phyloP scores from a whole-genome alignment of 2,797 vertebrate species.

The Onychomys torridus region DNA sequence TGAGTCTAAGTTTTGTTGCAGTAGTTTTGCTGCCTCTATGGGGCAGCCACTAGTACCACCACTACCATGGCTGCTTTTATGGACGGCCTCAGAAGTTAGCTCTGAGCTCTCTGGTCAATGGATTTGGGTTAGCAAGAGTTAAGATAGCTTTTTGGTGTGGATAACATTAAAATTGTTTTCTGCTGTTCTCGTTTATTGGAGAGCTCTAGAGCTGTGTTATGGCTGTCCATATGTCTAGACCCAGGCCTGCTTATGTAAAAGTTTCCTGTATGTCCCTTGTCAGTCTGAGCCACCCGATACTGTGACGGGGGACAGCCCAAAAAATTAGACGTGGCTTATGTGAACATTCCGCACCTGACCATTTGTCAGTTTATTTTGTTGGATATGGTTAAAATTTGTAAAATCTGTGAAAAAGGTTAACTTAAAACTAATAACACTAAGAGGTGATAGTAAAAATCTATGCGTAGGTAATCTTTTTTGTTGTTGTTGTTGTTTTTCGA shows the following conservation, averaged over 20 bases:
- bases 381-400: not conserved
- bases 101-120: not conserved
- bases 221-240: not conserved
- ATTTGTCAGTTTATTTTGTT: not conserved
- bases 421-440: not conserved
- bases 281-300: not conserved
- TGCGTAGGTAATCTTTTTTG: not conserved
- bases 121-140: not conserved
- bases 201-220: not conserved
- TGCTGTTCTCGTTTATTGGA: not conserved
- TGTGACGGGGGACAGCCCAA: not conserved
- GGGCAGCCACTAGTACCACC: not conserved
- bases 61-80: not conserved
- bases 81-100: not conserved
- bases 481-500: too few relatives aligned
- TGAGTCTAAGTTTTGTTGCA: not conserved
- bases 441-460: not conserved
- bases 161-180: not conserved
- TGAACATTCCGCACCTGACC: not conserved
- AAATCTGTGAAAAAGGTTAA: not conserved
- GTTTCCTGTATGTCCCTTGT: not conserved
- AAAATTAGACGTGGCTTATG: not conserved
- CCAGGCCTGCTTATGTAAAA: not conserved
- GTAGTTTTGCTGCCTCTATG: not conserved
- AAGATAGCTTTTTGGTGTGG: not conserved